phyloP scores from a whole-genome alignment of 2,888 invertebrate genomes.

The Amiota communis region DNA sequence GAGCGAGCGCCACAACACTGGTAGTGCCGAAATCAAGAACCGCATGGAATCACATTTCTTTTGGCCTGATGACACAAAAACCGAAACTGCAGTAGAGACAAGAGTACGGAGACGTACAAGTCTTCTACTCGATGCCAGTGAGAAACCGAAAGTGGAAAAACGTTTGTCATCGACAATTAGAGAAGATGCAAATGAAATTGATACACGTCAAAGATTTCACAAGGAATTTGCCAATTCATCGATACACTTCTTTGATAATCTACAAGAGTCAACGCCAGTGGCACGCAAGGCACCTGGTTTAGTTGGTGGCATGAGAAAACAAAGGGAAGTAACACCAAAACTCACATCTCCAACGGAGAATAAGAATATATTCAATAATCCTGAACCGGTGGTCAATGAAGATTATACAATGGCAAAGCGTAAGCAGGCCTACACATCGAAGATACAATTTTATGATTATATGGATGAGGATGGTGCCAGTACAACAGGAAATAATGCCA shows the following conservation, averaged over 20 bases:
- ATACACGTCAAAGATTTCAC: conserved; percentile 69
- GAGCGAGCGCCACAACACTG: conserved; percentile 61
- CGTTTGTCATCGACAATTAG: conserved; percentile 32
- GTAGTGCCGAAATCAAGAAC: conserved; percentile 54
- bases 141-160: conserved; percentile 25
- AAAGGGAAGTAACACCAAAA: conserved; percentile 57
- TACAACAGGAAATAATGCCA: conserved; percentile 57
- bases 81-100: conserved; percentile 61
- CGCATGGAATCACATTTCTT: conserved; percentile 72
- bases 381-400: conserved; percentile 45
- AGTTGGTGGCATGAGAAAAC: conserved; percentile 27
- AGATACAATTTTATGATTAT: conserved; percentile 71
- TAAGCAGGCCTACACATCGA: conserved; percentile 68
- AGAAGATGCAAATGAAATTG: conserved; percentile 50
- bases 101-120: conserved; percentile 60
- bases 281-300: conserved; percentile 21
- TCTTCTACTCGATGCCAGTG: conserved; percentile 53
- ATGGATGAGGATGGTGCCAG: conserved; percentile 53
- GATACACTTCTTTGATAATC: conserved; percentile 70
- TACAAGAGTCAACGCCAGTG: conserved; percentile 46
- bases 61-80: conserved; percentile 71
- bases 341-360: conserved; percentile 46
- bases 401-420: conserved; percentile 55
- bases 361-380: conserved; percentile 39
- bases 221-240: conserved; percentile 72